Base-by-base conservation (phyloP, 2,113 vertebrate genomes). In the Ahaetulla prasina region DNA sequence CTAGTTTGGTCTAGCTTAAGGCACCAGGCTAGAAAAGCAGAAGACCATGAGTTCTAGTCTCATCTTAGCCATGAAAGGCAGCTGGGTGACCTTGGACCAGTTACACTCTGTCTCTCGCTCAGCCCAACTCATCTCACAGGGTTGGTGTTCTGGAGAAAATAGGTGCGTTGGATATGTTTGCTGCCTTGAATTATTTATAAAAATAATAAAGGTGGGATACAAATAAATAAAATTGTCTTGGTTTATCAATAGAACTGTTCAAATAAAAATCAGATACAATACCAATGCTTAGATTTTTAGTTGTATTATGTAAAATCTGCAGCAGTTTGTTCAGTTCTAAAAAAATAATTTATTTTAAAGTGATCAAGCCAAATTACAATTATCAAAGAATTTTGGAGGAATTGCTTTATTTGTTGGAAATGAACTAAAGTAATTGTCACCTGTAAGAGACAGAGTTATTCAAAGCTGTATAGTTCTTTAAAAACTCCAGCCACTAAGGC, bases 401-500 rank as follows among this genome's bases (percentile, higher is more conserved):
- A 80, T 22, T 92, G 45, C 94, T 96, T 93, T 94, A 89, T 93
- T 96, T 96, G 93, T 97, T 95, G 94, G 94, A 94, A 91, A 94
- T 96, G 92, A 95, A 96, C 89, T 93, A 25, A 95, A 93, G 95
- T 95, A 96, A 93, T 93, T 94, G 93, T 94, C 91, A 95, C 92
- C 94, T 96, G 96, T 94, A 95, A 96, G 97, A 96, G 96, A 89
- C 63, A 92, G 95, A 97, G 96, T 88, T 97, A 95, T 97, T 95
- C 95, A 96, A 96, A 96, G 96, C 93, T 84, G 95, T 95, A 96
- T 95, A 97, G 97, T 96, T 96, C 95, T 97, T 96, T 95, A 94
- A 96, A 97, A 98, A 98, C 97, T 95, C 97, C 97, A 97, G 97
- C 97, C 97, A 97, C 98, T 98, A 98, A 99, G 98, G 98, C 99